Evolutionary conservation across 2,888 invertebrate species (phyloP), one percentile per base, ranked within the genome.

Genomic region (Eristalis pertinax): DNA sequence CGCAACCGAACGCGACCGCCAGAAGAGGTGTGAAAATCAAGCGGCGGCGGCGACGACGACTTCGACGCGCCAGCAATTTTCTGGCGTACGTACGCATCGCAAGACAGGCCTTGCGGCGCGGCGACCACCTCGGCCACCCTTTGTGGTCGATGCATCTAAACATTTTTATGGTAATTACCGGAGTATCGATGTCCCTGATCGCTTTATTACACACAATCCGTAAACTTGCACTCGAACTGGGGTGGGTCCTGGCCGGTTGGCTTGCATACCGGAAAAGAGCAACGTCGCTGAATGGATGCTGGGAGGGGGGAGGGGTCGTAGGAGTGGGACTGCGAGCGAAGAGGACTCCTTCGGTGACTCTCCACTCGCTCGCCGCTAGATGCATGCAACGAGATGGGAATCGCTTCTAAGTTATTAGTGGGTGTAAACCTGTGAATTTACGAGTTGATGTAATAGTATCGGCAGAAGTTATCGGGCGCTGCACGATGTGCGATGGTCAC

Each of bases 151-250:
- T 87, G 87, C 73, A 84, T 87, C 87, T 87, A 76, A 84, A 72
- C 87, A 87, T 79, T 87, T 87, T 87, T 87, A 87, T 84, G 87
- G 79, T 84, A 87, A 87, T 87, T 87, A 84, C 87, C 84, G 26
- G 79, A 80, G 84, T 87, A 87, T 87, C 87, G 87, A 87, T 84
- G 87, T 87, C 87, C 75, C 79, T 84, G 87, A 87, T 87, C 87
- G 87, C 84, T 87, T 87, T 87, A 84, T 87, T 87, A 84, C 79
- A 87, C 87, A 84, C 84, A 84, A 74, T 75, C 84, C 65, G 74
- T 65, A 84, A 79, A 76, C 72, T 84, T 68, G 87, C 79, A 76
- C 75, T 76, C 58, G 56, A 68, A 70, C 75, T 84, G 78, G 87
- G 87, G 83, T 79, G 83, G 79, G 87, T 84, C 78, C 35, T 19